phyloP scores from a whole-genome alignment of 2,888 invertebrate genomes.

The Bugulina stolonifera region DNA sequence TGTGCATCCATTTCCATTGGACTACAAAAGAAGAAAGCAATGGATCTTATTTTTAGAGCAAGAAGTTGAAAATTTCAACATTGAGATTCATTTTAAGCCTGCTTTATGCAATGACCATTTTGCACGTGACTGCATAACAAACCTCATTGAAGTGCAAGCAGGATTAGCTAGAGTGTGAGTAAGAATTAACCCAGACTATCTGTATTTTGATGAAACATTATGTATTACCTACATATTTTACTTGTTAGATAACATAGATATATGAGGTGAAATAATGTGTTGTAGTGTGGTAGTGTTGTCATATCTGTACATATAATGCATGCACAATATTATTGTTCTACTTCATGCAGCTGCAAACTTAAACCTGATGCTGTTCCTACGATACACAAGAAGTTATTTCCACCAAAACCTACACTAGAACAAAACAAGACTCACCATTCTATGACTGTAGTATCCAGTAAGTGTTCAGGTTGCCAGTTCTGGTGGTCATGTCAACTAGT shows the following conservation, averaged over 20 bases:
- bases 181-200: neutral
- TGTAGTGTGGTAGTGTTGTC: too few relatives aligned
- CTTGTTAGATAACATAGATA: slow-evolving; percentile 37
- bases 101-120: neutral
- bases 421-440: too few relatives aligned
- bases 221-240: too few relatives aligned
- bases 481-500: neutral
- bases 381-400: too few relatives aligned
- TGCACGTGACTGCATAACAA: neutral
- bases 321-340: too few relatives aligned
- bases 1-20: neutral
- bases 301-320: too few relatives aligned
- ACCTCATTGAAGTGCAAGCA: neutral
- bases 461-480: neutral
- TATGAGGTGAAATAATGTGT: too few relatives aligned
- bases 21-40: neutral
- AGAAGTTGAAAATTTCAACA: neutral
- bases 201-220: neutral
- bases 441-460: too few relatives aligned
- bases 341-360: too few relatives aligned
- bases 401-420: too few relatives aligned
- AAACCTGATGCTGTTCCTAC: too few relatives aligned
- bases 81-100: neutral
- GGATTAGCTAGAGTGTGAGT: neutral
- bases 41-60: neutral